Conservation (phyloP, 2,797 vertebrate species). For the Pseudochirops corinnae region DNA sequence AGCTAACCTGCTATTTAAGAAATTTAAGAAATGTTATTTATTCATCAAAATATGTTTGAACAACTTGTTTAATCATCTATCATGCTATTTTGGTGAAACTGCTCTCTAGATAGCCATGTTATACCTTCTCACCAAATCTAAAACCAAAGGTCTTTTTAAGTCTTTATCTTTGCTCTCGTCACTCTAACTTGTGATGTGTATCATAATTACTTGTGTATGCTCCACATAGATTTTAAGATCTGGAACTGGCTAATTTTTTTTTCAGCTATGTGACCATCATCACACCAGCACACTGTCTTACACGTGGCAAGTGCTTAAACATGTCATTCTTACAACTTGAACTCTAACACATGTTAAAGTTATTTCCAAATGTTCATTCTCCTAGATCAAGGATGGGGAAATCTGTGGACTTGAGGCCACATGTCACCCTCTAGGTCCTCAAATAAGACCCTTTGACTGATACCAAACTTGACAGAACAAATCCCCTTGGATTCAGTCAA, state of each 20-base stretch:
- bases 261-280: neutral
- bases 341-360: too few relatives aligned
- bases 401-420: too few relatives aligned
- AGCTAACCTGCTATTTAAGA: neutral
- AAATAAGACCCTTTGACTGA: too few relatives aligned
- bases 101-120: neutral
- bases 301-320: neutral
- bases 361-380: too few relatives aligned
- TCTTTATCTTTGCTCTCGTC: neutral
- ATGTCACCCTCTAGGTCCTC: too few relatives aligned
- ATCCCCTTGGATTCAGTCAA: too few relatives aligned
- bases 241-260: neutral
- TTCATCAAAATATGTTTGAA: too few relatives aligned
- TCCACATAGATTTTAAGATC: too few relatives aligned
- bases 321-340: too few relatives aligned
- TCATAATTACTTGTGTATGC: neutral
- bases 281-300: neutral
- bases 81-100: neutral
- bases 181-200: neutral
- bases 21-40: too few relatives aligned
- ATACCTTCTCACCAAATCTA: neutral
- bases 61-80: neutral
- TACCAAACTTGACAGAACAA: too few relatives aligned
- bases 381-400: too few relatives aligned
- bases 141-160: neutral